Base-by-base conservation (phyloP, 1,140 invertebrate genomes). In the Neelides sp. region DNA sequence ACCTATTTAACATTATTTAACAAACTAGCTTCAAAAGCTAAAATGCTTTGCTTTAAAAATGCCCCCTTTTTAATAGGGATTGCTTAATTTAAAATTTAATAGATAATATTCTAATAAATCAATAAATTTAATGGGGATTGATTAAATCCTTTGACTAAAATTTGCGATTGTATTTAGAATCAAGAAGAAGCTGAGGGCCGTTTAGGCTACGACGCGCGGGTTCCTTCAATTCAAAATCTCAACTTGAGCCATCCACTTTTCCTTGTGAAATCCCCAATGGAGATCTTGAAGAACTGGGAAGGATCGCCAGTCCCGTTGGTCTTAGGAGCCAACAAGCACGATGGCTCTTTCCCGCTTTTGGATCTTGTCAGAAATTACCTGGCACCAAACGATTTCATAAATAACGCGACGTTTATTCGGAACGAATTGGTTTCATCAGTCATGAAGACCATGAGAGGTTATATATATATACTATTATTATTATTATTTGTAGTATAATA, bases 201-300 rank as follows among this genome's bases (percentile, higher is more conserved):
- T 8, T 4, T 30, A 15, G 49, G 49, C 3, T 51, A 28, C 26
- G 39, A 51, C 3, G 39, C 40, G 4, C 23, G 27, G 3, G 26
- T 7, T 40, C 19, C 48, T 22, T 45, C 41, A 5, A 13, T 52
- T 52, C 50, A 52, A 37, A 47, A 28, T 15, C 23, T 24, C 3
- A 30, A 10, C 3, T 4, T 19, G 2, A 45, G 4, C 4, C 7
- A 23, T 10, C 39, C 42, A 3, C n/a, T n/a, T 15, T 47, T 32
- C 13, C 22, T 52, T 2, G n/a, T 19, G 1, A 32, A 45, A 35
- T 7, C 26, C 1, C 50, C 50, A 3, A n/a, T 20, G 3, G 35
- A 52, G 3, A 45, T 52, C 23, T 10, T 52, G 30, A 23, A 35
- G 10, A 17, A 15, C 4, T 5, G 41, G 8, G 20, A 43, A 7